phyloP scores from a whole-genome alignment of 2,797 vertebrate genomes.

The Chaunax sp. region DNA sequence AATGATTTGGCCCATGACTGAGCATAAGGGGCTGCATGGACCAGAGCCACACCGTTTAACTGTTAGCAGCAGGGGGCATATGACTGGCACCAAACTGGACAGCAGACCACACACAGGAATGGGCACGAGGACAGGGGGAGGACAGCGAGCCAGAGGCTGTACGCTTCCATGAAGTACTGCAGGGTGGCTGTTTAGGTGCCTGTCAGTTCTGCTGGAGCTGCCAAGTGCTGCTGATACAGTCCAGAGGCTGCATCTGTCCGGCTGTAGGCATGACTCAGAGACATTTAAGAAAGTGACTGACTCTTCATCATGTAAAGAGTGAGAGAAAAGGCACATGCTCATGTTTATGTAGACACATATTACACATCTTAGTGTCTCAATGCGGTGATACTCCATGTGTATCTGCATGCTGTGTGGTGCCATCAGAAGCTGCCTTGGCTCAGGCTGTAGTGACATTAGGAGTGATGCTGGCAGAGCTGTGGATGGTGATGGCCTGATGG shows the following conservation, averaged over 20 bases:
- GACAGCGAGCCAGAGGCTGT: conserved; percentile 52
- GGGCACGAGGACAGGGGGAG: conserved; percentile 80
- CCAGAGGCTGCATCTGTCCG: conserved; percentile 53
- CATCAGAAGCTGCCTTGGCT: conserved; percentile 27
- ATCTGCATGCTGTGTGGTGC: not conserved
- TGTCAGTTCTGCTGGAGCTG: conserved; percentile 43
- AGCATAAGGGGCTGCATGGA: conserved; percentile 54
- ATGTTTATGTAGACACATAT: not conserved
- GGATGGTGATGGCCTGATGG: conserved; percentile 84
- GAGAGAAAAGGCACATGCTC: not conserved
- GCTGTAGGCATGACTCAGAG: conserved; percentile 11
- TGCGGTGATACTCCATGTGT: not conserved
- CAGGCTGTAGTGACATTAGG: conserved; percentile 2
- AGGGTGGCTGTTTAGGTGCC: conserved; percentile 58
- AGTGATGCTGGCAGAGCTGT: conserved; percentile 41
- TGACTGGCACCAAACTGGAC: conserved; percentile 58
- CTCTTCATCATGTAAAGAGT: not conserved
- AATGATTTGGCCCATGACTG: conserved; percentile 46
- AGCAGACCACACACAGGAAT: conserved; percentile 56
- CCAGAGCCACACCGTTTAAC: conserved; percentile 61
- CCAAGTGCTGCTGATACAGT: conserved; percentile 48
- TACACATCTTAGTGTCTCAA: not conserved
- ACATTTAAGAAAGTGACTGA: not conserved
- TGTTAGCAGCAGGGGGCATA: conserved; percentile 52
- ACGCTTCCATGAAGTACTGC: conserved; percentile 34